Evolutionary conservation across 1,140 invertebrate genomes (phyloP), one percentile per base, ranked within the genome.

Genomic region (Heliconius himera): DNA sequence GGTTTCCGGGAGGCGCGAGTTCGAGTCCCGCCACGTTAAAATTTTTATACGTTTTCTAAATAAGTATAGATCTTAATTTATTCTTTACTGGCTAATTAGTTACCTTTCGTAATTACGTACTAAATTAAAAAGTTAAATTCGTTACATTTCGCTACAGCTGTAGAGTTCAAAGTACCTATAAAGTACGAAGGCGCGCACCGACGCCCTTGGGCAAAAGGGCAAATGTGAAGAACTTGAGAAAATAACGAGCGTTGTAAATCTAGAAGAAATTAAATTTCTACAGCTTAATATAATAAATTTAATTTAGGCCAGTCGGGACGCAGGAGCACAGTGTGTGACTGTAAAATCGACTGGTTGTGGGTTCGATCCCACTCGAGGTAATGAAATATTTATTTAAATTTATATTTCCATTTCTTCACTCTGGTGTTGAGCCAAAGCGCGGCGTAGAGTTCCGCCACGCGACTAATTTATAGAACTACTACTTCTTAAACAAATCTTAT

Each of bases 171-270:
- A 66, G 22, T 66, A 66, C 60, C 26, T 2, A 66, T 46, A 46
- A 46, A 46, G 41, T 46, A 46, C 26, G 13, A 16, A 60, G 54
- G 54, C n/a, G 54, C 54, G 54, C n/a, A 60, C 54, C 4, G 9
- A 66, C 60, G 60, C 26, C 60, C 60, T 66, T 66, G 26, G 60
- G n/a, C 26, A 18, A 66, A 56, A 66, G 60, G 60, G 60, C 60
- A 66, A 66, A 29, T 11, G 60, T 29, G 26, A 66, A 66, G 60
- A 66, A 66, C 60, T 66, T 26, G 20, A 56, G 54, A 56, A 56
- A 56, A 22, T 56, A 22, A 56, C 54, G 54, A 56, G 54, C 54
- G 54, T 5, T 20, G 54, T 56, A 22, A 56, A 56, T 8, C 22
- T 13, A 66, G n/a, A 13, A 66, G 60, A 26, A 26, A 66, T 66